These are phyloP conservation scores for Muntiacus reevesi DNA, from an alignment of 2,113 vertebrate species.

Conservation along the genomic window DNA sequence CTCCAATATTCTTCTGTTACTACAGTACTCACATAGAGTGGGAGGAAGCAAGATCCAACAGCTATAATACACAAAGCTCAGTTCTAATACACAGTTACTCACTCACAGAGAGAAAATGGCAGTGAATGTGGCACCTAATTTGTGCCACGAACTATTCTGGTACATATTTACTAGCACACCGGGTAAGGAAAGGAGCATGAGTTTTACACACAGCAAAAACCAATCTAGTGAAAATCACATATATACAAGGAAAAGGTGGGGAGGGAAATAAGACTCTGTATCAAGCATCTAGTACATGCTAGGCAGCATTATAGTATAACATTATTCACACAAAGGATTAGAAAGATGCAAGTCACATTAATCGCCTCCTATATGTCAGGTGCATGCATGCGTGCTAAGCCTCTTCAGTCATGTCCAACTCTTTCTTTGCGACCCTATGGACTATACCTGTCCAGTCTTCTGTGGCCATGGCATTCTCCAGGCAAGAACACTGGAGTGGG, in stretches of 20 bases:
- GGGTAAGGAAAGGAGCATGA: background rate
- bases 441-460: fast-evolving
- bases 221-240: background rate
- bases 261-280: background rate
- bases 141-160: background rate
- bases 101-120: background rate
- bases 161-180: background rate
- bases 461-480: background rate
- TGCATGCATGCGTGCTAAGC: background rate
- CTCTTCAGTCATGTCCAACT: background rate
- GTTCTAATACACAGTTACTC: background rate
- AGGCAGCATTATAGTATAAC: background rate
- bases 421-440: background rate
- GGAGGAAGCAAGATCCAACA: background rate
- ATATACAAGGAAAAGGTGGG: background rate
- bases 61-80: background rate
- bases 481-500: background rate
- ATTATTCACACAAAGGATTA: background rate
- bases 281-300: background rate
- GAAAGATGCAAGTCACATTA: background rate
- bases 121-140: background rate
- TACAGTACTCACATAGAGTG: background rate
- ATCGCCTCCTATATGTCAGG: background rate
- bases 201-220: background rate
- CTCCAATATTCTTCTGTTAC: background rate